These are phyloP conservation scores for Pantelozetes paolii DNA, from an alignment of 2,888 invertebrate species.

Conservation along the genomic window DNA sequence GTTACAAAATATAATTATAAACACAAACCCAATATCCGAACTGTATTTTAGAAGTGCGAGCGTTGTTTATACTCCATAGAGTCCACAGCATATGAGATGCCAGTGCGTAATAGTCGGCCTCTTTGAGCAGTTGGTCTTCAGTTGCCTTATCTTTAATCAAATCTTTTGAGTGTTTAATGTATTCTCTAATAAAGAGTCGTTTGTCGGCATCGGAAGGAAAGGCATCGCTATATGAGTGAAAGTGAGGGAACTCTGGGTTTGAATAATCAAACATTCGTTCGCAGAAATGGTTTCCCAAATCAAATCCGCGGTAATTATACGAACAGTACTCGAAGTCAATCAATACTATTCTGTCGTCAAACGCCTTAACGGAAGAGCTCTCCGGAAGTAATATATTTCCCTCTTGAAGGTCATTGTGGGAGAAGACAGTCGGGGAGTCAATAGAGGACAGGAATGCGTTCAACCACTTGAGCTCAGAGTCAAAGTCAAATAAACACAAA, in stretches of 20 bases:
- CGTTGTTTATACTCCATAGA: slow-evolving; percentile 85
- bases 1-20: slow-evolving; percentile 17
- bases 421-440: slow-evolving; percentile 78
- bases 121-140: slow-evolving; percentile 60
- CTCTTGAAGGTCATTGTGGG: slow-evolving; percentile 92
- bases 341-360: slow-evolving; percentile 60
- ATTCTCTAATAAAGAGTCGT: slow-evolving; percentile 41
- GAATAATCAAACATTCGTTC: slow-evolving; percentile 87
- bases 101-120: slow-evolving; percentile 76
- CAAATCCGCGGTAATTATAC: slow-evolving; percentile 84
- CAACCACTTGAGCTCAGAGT: slow-evolving; percentile 67
- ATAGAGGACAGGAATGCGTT: slow-evolving; percentile 55
- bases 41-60: slow-evolving; percentile 77
- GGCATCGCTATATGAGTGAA: slow-evolving; percentile 62
- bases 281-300: slow-evolving; percentile 88
- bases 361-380: background rate
- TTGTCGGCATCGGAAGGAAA: slow-evolving; percentile 75
- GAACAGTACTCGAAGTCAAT: slow-evolving; percentile 95
- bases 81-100: slow-evolving; percentile 91
- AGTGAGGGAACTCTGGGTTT: slow-evolving; percentile 70
- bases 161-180: slow-evolving; percentile 29
- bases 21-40: slow-evolving; percentile 84
- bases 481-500: slow-evolving; percentile 57
- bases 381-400: slow-evolving; percentile 60
- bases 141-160: slow-evolving; percentile 43